Base-by-base conservation (phyloP, 2,113 vertebrate species). In the Garra rufa region DNA sequence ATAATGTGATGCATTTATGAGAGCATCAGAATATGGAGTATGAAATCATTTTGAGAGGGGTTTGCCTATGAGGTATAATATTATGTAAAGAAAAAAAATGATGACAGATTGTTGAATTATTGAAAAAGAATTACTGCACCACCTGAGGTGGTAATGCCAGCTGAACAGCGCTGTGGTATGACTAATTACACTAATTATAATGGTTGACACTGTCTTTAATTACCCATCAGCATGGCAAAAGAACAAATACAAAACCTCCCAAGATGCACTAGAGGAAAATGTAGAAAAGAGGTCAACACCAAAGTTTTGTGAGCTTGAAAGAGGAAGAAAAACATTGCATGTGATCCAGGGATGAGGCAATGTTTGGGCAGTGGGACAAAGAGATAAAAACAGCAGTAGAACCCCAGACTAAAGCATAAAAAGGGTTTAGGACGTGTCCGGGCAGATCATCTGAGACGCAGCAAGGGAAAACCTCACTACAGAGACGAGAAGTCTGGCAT, bases 341-440 rank as follows among this genome's bases (percentile, higher is more conserved):
- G 77, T 65, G 57, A 63, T 80, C 59, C 57, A 21, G 24, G 9
- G 59, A 78, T 78, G 52, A 77, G 52, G 7, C 30, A 15, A 57
- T 59, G 76, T 78, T 78, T 80, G 59, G 57, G 43, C 41, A 61
- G 43, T 61, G 15, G 46, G 30, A 55, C 41, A 86, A 71, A 70
- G 59, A 84, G 59, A 63, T 55, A 21, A 24, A 83, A 84, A 76
- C 44, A 79, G 65, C 17, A 50, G 44, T 11, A 77, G 77, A 70
- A 46, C 55, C 44, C 21, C 78, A 69, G 79, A 81, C 46, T 83
- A 76, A 84, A 65, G 14, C 70, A 52, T 21, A 71, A 59, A 61
- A 38, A 83, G 9, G 24, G 30, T 24, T 73, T 52, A 50, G 63
- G 21, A 46, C 76, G 11, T 75, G 82, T 73, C 63, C 19, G 52